Conservation (phyloP, 2,113 vertebrate genomes). For the human (Homo sapiens) region DNA sequence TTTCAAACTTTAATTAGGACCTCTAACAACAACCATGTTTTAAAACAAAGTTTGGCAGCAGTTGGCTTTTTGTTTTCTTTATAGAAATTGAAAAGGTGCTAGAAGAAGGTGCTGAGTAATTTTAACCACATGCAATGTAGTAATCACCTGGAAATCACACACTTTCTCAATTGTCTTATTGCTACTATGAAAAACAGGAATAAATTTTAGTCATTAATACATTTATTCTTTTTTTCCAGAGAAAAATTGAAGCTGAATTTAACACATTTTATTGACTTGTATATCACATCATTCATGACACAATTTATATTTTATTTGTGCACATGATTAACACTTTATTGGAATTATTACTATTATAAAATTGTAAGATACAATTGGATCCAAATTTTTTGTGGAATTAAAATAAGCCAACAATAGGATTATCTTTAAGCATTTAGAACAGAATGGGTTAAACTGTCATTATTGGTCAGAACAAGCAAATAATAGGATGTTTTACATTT, state of each 20-base stretch:
- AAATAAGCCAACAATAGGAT: slow-evolving; percentile 26
- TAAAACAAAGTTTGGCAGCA: background rate
- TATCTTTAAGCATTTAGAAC: slow-evolving; percentile 19
- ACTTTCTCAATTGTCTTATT: background rate
- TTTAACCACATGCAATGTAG: background rate
- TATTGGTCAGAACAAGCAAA: background rate
- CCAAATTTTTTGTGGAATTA: slow-evolving; percentile 17
- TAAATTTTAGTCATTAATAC: slow-evolving; percentile 26
- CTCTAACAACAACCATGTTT: slow-evolving; percentile 6
- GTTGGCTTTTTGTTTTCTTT: background rate
- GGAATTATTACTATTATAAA: slow-evolving; percentile 22
- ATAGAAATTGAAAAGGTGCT: background rate
- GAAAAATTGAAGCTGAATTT: too few species aligned
- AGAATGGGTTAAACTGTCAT: background rate
- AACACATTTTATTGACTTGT: background rate
- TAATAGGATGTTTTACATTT: background rate
- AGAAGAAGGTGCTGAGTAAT: slow-evolving; percentile 33
- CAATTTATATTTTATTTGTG: slow-evolving; percentile 16
- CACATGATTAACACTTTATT: background rate
- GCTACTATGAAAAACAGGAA: slow-evolving; percentile 36
- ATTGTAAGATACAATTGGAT: background rate
- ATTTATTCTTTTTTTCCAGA: background rate
- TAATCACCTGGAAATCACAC: background rate
- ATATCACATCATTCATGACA: background rate
- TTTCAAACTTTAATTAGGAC: slow-evolving; percentile 4